phyloP scores from a whole-genome alignment of 2,888 invertebrate species.

The Mantis religiosa region DNA sequence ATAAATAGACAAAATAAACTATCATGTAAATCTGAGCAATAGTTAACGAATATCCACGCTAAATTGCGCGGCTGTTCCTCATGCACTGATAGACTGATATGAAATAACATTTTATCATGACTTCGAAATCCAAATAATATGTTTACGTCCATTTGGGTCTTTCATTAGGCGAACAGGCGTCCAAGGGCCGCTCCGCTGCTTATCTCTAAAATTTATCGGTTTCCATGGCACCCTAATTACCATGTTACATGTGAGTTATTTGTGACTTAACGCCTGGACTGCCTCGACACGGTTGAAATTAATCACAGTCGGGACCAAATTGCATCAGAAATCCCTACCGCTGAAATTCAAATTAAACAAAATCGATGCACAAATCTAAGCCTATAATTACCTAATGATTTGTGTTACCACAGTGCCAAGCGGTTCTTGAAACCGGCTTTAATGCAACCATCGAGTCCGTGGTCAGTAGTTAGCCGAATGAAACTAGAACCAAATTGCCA shows the following conservation, averaged over 20 bases:
- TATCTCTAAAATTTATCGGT: not conserved
- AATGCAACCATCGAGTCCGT: not conserved
- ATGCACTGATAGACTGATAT: not conserved
- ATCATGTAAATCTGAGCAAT: too few relatives aligned
- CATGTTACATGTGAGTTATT: not conserved
- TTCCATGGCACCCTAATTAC: not conserved
- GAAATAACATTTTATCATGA: not conserved
- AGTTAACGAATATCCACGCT: too few relatives aligned
- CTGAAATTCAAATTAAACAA: not conserved
- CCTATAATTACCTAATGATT: not conserved
- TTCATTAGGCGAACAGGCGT: not conserved
- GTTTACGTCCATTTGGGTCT: not conserved
- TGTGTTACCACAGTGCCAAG: not conserved
- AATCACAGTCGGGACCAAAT: not conserved
- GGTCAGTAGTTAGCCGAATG: too few relatives aligned
- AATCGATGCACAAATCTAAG: not conserved
- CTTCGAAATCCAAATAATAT: not conserved
- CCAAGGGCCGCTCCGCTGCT: not conserved
- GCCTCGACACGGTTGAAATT: not conserved
- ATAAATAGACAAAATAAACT: too few relatives aligned
- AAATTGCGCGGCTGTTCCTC: too few relatives aligned
- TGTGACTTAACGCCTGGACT: not conserved
- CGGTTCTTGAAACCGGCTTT: not conserved
- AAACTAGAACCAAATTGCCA: too few relatives aligned
- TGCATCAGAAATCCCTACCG: not conserved